phyloP scores from a whole-genome alignment of 2,888 invertebrate species.

The Atrina japonica region DNA sequence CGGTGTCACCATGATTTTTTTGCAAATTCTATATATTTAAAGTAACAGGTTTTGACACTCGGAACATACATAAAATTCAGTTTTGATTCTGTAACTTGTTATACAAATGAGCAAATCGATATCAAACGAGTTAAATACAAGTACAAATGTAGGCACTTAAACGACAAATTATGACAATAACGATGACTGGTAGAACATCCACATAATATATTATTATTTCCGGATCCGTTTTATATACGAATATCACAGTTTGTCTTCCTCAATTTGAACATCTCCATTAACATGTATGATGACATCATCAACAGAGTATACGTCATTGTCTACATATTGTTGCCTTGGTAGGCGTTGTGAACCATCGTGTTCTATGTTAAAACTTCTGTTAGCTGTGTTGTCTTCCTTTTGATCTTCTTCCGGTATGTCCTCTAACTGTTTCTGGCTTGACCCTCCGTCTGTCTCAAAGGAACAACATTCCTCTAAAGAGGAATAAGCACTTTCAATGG shows the following conservation, averaged over 20 bases:
- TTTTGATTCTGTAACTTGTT: too few relatives aligned
- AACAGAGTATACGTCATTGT: slow-evolving; percentile 6
- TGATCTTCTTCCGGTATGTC: slow-evolving; percentile 23
- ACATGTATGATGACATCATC: slow-evolving; percentile 12
- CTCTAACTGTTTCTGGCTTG: slow-evolving; percentile 12
- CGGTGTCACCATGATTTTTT: too few relatives aligned
- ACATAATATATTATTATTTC: too few relatives aligned
- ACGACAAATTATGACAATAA: too few relatives aligned
- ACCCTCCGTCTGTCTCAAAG: not conserved
- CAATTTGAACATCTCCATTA: not conserved
- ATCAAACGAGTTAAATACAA: too few relatives aligned
- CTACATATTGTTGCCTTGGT: slow-evolving; percentile 7
- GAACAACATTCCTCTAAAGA: slow-evolving; percentile 8
- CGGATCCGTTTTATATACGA: not conserved
- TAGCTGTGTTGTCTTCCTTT: not conserved
- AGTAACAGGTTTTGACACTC: too few relatives aligned
- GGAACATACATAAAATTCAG: too few relatives aligned
- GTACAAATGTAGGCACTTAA: too few relatives aligned
- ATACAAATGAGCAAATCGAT: too few relatives aligned
- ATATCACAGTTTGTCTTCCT: slow-evolving; percentile 18
- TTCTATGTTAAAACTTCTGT: not conserved
- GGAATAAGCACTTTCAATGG: slow-evolving; percentile 25
- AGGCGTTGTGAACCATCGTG: slow-evolving; percentile 7
- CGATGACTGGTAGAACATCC: too few relatives aligned
- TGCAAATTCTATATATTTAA: too few relatives aligned